Evolutionary conservation across 2,888 invertebrate genomes (phyloP).

Genomic region (Dichetophora obliterata): DNA sequence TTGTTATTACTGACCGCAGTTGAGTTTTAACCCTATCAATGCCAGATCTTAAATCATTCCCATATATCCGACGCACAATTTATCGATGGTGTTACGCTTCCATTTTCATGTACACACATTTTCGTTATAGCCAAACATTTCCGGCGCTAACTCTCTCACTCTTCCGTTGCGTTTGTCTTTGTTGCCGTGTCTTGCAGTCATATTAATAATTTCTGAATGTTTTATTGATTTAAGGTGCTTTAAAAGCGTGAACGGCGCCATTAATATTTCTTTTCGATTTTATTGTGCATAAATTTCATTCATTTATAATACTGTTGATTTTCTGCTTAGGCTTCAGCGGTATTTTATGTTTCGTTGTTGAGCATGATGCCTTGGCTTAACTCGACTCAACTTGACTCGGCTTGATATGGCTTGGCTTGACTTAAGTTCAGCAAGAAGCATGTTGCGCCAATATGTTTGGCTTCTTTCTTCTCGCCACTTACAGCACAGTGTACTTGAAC

Average conservation of each 20-base stretch:
- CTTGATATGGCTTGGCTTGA: conserved; percentile 29
- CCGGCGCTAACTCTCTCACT: conserved; percentile 59
- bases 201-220: conserved; percentile 59
- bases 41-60: too few relatives aligned
- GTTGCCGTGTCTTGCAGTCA: conserved; percentile 55
- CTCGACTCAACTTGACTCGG: not conserved
- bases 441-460: conserved; percentile 59
- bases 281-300: conserved; percentile 71
- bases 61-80: too few relatives aligned
- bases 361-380: conserved; percentile 49
- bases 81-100: too few relatives aligned
- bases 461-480: conserved; percentile 39
- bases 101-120: too few relatives aligned
- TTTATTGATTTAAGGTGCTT: conserved; percentile 69
- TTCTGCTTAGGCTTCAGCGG: conserved; percentile 50
- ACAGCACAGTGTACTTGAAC: too few relatives aligned
- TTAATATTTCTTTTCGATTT: conserved; percentile 71
- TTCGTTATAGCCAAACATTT: conserved; percentile 49
- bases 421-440: conserved; percentile 46
- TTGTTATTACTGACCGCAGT: too few relatives aligned
- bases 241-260: conserved; percentile 71
- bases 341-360: conserved; percentile 45
- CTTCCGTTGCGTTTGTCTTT: conserved; percentile 44
- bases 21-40: too few relatives aligned
- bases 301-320: conserved; percentile 71